Evolutionary conservation across 1,140 invertebrate genomes (phyloP).

Genomic region (Meloidogyne chitwoodi): DNA sequence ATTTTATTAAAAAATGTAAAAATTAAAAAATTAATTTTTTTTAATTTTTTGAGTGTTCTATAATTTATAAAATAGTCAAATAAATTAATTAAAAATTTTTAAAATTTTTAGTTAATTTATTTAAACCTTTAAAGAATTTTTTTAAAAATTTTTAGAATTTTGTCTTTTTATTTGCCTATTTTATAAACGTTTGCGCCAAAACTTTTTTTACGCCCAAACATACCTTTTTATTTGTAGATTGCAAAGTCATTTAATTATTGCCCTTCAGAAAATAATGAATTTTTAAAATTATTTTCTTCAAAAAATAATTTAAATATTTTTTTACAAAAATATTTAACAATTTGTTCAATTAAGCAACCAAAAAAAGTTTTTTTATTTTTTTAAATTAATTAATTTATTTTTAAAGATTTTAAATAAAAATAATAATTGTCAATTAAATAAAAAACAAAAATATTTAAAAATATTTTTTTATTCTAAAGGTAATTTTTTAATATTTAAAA

Average conservation of each 20-base stretch:
- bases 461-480: too few species aligned
- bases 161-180: background rate
- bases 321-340: background rate
- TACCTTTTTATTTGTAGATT: constrained; percentile 6
- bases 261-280: constrained; percentile 2
- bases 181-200: background rate
- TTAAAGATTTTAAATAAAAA: too few species aligned
- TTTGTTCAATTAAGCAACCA: background rate
- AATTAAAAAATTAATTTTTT: too few species aligned
- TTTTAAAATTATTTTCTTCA: background rate
- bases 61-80: too few species aligned
- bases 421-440: too few species aligned
- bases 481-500: too few species aligned
- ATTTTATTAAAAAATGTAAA: constrained; percentile 18
- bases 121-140: background rate
- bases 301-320: background rate
- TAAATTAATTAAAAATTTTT: too few species aligned
- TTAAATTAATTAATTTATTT: too few species aligned
- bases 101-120: too few species aligned
- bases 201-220: too few species aligned
- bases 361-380: background rate
- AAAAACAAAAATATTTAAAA: too few species aligned
- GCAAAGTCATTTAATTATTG: constrained; percentile 15
- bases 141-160: background rate
- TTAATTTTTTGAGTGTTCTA: too few species aligned